Conservation (phyloP, 1,140 invertebrate species). For the Drosophila dunni region DNA sequence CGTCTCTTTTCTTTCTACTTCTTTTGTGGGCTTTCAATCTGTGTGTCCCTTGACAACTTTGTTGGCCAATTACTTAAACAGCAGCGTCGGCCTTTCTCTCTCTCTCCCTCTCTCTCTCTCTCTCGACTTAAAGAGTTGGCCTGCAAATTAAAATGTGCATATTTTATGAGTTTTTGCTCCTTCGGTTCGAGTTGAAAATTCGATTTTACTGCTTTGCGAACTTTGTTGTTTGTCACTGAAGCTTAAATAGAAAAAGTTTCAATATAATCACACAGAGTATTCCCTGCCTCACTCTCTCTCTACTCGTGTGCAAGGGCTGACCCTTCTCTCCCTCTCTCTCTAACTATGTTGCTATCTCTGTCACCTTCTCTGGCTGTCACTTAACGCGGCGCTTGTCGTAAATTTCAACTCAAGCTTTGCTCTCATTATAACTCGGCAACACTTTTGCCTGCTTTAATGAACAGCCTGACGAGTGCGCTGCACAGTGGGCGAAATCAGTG, state of each 20-base stretch:
- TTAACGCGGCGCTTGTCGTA: constrained; percentile 56
- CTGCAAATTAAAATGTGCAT: constrained; percentile 55
- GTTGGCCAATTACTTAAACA: constrained; percentile 40
- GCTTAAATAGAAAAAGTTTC: constrained; percentile 53
- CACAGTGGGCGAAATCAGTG: constrained; percentile 27
- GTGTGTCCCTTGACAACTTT: neutral
- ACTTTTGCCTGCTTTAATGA: constrained; percentile 64
- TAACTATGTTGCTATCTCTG: neutral
- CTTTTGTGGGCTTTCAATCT: constrained; percentile 1
- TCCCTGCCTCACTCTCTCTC: neutral
- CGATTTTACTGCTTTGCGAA: constrained; percentile 39
- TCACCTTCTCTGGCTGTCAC: constrained; percentile 49
- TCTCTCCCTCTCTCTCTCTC: no score
- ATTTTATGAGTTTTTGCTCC: constrained; percentile 37
- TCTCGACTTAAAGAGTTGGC: constrained; percentile 20
- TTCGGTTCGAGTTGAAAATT: constrained; percentile 32
- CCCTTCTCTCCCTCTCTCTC: neutral
- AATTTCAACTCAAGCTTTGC: constrained; percentile 52
- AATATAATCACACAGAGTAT: constrained; percentile 15
- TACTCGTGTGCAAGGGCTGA: constrained; percentile 11
- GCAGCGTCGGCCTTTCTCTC: neutral
- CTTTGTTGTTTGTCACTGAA: constrained; percentile 51
- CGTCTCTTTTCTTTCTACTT: constrained; percentile 7
- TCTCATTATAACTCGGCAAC: constrained; percentile 72
- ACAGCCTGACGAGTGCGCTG: constrained; percentile 19